These are phyloP conservation scores for Callorhinus ursinus DNA, from an alignment of 2,113 vertebrate species.

Conservation along the genomic window DNA sequence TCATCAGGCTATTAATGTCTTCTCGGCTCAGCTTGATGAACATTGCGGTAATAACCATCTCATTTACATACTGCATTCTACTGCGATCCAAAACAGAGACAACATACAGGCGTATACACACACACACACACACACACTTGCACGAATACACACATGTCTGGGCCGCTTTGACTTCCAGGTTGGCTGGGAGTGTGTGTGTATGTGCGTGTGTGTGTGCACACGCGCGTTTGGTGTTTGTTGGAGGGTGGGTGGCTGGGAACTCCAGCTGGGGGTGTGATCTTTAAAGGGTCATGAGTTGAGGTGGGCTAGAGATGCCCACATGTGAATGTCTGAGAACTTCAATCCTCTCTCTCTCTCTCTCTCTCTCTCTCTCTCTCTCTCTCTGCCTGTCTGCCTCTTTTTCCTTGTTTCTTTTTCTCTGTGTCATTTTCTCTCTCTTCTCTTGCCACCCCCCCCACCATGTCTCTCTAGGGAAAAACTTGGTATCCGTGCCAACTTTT, in stretches of 20 bases:
- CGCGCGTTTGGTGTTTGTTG: background rate
- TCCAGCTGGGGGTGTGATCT: slow-evolving; percentile 40
- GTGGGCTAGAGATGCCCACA: slow-evolving; percentile 44
- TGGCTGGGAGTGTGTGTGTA: slow-evolving; percentile 4
- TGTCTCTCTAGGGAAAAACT: slow-evolving; percentile 86
- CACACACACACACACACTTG: slow-evolving; percentile 71
- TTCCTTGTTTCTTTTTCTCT: slow-evolving; percentile 68
- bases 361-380: background rate
- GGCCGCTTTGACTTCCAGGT: slow-evolving; percentile 63
- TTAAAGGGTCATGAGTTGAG: slow-evolving; percentile 66
- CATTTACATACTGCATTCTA: slow-evolving; percentile 99
- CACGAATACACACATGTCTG: slow-evolving; percentile 72
- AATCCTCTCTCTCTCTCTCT: background rate
- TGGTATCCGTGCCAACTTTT: slow-evolving; percentile 88
- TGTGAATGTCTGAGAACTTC: slow-evolving; percentile 76
- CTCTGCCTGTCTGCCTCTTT: background rate
- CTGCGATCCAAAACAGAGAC: slow-evolving; percentile 89
- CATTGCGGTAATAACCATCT: slow-evolving; percentile 98
- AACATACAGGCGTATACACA: slow-evolving; percentile 81
- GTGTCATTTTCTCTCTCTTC: slow-evolving; percentile 73
- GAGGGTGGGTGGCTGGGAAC: background rate
- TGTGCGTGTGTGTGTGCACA: background rate
- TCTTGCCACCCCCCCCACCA: slow-evolving; percentile 52
- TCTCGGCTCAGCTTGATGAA: slow-evolving; percentile 98
- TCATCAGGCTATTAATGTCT: slow-evolving; percentile 99